These are phyloP conservation scores for Lucilia sericata DNA, from an alignment of 1,140 invertebrate species.

Conservation along the genomic window DNA sequence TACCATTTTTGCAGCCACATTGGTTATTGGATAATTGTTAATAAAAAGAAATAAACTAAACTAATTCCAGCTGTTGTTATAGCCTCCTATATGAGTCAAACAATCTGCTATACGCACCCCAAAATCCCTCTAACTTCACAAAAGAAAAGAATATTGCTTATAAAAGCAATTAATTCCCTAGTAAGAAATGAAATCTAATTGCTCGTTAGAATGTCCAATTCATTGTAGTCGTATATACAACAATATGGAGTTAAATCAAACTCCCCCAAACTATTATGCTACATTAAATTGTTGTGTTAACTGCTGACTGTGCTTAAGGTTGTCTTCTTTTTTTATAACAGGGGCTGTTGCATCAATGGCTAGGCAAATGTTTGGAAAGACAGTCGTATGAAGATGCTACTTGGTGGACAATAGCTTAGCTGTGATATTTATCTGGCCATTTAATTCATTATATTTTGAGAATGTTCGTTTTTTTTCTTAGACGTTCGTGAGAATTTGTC, in stretches of 20 bases:
- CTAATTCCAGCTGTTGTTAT: not conserved
- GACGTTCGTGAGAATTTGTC: constrained; percentile 45
- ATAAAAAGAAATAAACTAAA: constrained; percentile 21
- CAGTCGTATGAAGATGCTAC: not conserved
- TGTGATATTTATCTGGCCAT: constrained; percentile 47
- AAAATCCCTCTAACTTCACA: not conserved
- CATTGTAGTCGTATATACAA: not conserved
- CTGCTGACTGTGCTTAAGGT: constrained; percentile 63
- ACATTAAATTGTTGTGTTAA: constrained; percentile 66
- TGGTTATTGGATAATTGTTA: constrained; percentile 45
- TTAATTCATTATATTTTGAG: constrained; percentile 38
- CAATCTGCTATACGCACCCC: not conserved
- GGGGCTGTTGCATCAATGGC: constrained; percentile 18
- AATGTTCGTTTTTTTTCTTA: constrained; percentile 14
- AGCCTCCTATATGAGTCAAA: not conserved
- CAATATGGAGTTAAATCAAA: not conserved
- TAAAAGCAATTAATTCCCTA: constrained; percentile 54
- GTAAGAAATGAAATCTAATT: constrained; percentile 68
- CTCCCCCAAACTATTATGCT: constrained; percentile 39
- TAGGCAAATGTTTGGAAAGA: not conserved
- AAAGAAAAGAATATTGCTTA: not conserved
- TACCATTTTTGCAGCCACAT: not conserved
- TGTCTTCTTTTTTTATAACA: constrained; percentile 59
- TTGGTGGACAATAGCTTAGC: not conserved
- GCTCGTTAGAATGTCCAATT: constrained; percentile 62